Conservation (phyloP, 2,888 invertebrate species). For the Sicus ferrugineus region DNA sequence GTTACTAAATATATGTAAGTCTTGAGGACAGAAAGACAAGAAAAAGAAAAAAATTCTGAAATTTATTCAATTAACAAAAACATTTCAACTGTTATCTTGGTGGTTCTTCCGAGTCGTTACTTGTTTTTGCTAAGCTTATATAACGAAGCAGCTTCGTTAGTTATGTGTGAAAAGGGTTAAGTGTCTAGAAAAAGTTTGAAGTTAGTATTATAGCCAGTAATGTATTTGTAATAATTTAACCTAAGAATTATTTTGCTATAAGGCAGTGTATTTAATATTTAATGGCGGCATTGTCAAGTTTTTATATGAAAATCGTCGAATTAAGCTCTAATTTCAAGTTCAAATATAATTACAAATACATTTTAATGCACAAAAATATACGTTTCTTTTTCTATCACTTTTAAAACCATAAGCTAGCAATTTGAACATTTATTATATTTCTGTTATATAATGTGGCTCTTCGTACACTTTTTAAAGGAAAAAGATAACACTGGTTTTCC, state of each 20-base stretch:
- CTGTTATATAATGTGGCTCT: too few relatives aligned
- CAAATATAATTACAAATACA: not conserved
- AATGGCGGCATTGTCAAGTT: not conserved
- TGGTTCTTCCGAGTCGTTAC: not conserved
- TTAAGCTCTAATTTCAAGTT: too few relatives aligned
- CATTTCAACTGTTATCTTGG: not conserved
- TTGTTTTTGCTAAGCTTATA: not conserved
- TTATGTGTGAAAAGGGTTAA: not conserved
- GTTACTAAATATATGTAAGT: not conserved
- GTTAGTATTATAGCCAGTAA: not conserved
- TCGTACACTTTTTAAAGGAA: too few relatives aligned
- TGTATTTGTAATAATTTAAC: not conserved
- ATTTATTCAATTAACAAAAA: too few relatives aligned
- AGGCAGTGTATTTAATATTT: not conserved
- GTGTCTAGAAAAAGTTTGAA: not conserved
- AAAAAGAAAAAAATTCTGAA: too few relatives aligned
- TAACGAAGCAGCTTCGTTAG: not conserved
- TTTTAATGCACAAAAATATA: constrained; percentile 5
- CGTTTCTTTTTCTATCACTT: too few relatives aligned
- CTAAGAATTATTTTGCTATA: not conserved
- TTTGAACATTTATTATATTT: too few relatives aligned
- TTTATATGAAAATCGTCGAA: not conserved
- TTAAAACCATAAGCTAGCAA: too few relatives aligned
- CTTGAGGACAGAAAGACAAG: not conserved
- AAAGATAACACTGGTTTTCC: too few relatives aligned